Evolutionary conservation across 2,113 vertebrate species (phyloP), one percentile per base, ranked within the genome.

Genomic region (rat (Rattus norvegicus)): DNA sequence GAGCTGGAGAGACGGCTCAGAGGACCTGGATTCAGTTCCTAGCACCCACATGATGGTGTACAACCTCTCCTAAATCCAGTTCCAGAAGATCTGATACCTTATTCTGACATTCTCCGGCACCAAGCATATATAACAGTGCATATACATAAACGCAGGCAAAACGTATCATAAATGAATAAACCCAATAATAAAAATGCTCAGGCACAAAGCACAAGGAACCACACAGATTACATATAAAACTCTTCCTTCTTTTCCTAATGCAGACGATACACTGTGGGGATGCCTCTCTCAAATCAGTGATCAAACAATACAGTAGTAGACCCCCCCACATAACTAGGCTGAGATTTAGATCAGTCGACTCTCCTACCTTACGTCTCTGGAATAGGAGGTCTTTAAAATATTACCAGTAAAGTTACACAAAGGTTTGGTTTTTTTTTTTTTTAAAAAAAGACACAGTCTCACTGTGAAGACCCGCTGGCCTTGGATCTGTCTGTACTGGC

Each of bases 181-280:
- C 22, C 17, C 10, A 36, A 52, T 56, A 33, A 79, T 33, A 54
- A 80, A 80, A 80, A 22, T 80, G 52, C 54, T 33, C 87, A 95
- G 96, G 84, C 36, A 96, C 56, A 95, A 94, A 77, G 61, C 36
- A 36, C 39, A 67, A 88, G 85, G 85, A 95, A 91, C 28, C 13
- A 33, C 19, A 65, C 24, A 92, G 56, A 36, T 39, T 69, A 81
- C 72, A 52, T 24, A 95, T 52, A 81, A 72, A 72, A 92, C 14
- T 17, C 10, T 26, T 86, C 43, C 14, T 76, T 63, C 39, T 39
- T 47, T 76, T 81, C 63, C 33, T 88, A 56, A 54, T 65, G 49
- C 69, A 91, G 77, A 54, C 30, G n/a, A 65, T 43, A 75, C 13
- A 43, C 49, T 70, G 76, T 16, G 92, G 28, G 14, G 72, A 83